Conservation (phyloP, 2,888 invertebrate genomes). For the Zygogramma bicolorata region DNA sequence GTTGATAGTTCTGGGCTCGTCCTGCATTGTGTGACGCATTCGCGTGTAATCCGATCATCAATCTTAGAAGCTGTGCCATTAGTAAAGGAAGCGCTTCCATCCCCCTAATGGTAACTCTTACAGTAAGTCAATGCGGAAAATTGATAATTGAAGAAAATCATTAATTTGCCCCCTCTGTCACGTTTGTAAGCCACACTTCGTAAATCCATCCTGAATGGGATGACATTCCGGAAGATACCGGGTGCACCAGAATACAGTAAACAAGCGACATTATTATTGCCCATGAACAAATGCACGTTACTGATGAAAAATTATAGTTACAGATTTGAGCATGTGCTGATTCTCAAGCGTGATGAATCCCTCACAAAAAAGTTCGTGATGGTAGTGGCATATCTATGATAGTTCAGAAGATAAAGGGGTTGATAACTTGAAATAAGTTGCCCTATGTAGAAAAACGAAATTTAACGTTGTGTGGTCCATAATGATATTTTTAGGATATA, state of each 20-base stretch:
- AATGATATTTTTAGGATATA: no score
- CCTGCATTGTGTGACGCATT: conserved; percentile 51
- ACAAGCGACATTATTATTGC: neutral
- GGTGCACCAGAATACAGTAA: no score
- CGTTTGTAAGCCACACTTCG: conserved; percentile 37
- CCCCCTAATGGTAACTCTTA: conserved; percentile 55
- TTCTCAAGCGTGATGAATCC: no score
- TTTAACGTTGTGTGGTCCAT: no score
- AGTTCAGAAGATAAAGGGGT: no score
- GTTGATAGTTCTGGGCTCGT: conserved; percentile 41
- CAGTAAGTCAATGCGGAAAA: conserved; percentile 56
- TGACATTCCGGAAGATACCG: neutral
- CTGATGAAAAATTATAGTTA: no score
- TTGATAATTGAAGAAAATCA: conserved; percentile 58
- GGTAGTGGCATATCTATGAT: no score
- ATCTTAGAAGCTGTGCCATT: conserved; percentile 60
- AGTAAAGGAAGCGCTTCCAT: conserved; percentile 59
- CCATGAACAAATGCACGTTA: no score
- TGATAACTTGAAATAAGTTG: no score
- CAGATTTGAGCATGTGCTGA: no score
- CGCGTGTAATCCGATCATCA: conserved; percentile 61
- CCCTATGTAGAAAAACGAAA: no score
- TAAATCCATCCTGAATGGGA: conserved; percentile 27
- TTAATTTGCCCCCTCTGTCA: conserved; percentile 54
- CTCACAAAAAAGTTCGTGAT: no score